Percentiles rank a stretch among this genome's conserved stretches.
phyloP scores from a whole-genome alignment of 2,113 vertebrate genomes.

The Tragelaphus strepsiceros region DNA sequence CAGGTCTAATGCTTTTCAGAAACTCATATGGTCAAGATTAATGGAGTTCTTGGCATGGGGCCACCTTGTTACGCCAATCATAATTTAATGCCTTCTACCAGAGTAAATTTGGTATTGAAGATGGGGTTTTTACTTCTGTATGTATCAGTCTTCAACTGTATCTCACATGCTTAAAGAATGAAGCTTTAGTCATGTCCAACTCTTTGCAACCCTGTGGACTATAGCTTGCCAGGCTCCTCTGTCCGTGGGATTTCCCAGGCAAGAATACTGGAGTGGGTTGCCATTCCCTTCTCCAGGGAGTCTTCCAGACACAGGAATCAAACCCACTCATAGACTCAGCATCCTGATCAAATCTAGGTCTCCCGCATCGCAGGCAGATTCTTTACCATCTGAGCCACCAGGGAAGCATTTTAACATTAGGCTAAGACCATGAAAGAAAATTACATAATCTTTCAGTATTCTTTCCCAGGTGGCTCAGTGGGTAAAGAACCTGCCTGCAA shows the following conservation, averaged over 20 bases:
- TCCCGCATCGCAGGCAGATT: not conserved
- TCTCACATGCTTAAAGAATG: not conserved
- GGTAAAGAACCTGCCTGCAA: not conserved
- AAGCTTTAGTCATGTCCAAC: not conserved
- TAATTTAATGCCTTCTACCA: not conserved
- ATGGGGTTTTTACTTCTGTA: not conserved
- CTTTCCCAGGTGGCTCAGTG: not conserved
- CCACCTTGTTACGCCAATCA: not conserved
- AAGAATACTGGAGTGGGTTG: not conserved
- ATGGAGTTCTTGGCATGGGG: not conserved
- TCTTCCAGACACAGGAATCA: not conserved
- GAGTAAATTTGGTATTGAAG: not conserved
- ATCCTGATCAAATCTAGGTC: not conserved
- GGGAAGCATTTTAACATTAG: not conserved
- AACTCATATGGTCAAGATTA: not conserved
- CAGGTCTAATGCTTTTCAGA: not conserved
- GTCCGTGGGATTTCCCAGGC: not conserved
- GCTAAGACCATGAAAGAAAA: not conserved
- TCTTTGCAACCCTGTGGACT: not conserved
- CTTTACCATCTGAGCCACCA: not conserved
- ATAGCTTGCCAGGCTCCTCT: not conserved
- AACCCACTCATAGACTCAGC: not conserved
- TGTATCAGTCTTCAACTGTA: not conserved
- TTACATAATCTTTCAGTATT: not conserved
- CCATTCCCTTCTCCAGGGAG: not conserved